These are phyloP conservation scores for Troides helena DNA, from an alignment of 2,888 invertebrate species.

Conservation along the genomic window DNA sequence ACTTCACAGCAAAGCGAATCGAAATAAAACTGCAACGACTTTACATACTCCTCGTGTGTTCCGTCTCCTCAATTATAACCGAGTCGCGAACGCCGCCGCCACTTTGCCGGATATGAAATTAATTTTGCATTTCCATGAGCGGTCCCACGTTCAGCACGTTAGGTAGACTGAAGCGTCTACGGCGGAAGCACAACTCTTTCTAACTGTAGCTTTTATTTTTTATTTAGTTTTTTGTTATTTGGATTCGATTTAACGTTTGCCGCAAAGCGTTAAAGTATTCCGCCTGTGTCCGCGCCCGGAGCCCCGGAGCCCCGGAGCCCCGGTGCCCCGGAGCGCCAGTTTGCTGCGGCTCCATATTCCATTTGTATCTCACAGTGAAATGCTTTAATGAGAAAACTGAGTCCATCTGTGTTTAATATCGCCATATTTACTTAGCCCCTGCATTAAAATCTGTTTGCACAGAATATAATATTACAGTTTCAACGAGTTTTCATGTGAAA, in stretches of 20 bases:
- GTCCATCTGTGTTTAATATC: conserved; percentile 3
- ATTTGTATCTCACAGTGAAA: conserved; percentile 6
- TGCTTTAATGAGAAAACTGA: conserved; percentile 14
- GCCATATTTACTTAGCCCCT: neutral
- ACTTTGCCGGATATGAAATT: conserved; percentile 52
- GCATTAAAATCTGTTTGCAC: neutral
- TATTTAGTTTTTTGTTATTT: conserved; percentile 21
- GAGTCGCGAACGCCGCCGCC: conserved; percentile 46
- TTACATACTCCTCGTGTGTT: conserved; percentile 48
- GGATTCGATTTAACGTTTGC: conserved; percentile 30
- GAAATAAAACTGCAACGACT: conserved; percentile 52
- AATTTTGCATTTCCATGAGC: conserved; percentile 56
- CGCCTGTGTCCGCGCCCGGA: conserved; percentile 2
- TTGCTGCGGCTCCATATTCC: conserved; percentile 1
- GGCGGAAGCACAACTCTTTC: conserved; percentile 23
- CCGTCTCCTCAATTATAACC: conserved; percentile 53
- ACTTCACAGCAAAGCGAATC: conserved; percentile 47
- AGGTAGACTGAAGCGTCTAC: conserved; percentile 35
- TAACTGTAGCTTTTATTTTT: neutral
- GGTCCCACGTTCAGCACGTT: conserved; percentile 38
- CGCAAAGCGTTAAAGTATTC: conserved; percentile 12
- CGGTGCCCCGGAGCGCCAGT: neutral
- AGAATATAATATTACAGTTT: neutral
- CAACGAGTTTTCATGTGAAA: neutral
- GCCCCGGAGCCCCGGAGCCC: neutral